Evolutionary conservation across 1,140 invertebrate genomes (phyloP).

Genomic region (Holotrichia oblita): DNA sequence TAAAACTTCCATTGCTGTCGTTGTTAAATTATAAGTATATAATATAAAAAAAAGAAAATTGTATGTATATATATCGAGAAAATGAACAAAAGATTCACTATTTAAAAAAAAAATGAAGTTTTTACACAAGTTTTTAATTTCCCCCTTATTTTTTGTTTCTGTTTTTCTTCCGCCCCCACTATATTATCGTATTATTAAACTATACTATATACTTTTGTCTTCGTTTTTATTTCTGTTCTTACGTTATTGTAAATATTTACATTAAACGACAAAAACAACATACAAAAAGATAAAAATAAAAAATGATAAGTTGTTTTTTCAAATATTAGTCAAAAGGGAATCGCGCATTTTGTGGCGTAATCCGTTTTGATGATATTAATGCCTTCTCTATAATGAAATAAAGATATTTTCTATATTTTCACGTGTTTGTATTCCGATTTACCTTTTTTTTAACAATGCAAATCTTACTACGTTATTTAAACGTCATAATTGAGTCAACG

Average conservation of each 20-base stretch:
- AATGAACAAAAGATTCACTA: neutral
- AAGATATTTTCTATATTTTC: conserved; percentile 44
- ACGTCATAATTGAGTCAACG: no score
- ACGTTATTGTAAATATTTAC: conserved; percentile 25
- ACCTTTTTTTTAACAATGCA: no score
- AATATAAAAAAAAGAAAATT: conserved; percentile 2
- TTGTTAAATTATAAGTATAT: conserved; percentile 43
- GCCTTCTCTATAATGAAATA: conserved; percentile 45
- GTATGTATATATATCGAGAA: conserved; percentile 16
- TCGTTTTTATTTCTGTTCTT: neutral
- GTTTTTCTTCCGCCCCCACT: neutral
- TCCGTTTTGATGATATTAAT: conserved; percentile 43
- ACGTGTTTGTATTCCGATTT: neutral
- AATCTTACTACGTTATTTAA: no score
- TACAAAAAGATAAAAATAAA: neutral
- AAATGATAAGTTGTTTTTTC: conserved; percentile 38
- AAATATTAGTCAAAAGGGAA: conserved; percentile 38
- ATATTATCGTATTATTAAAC: conserved; percentile 25
- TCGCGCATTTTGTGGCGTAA: neutral
- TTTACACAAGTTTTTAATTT: neutral
- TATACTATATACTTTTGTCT: neutral
- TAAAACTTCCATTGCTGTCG: conserved; percentile 35
- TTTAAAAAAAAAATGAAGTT: conserved; percentile 13
- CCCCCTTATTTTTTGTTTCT: neutral
- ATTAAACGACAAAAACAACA: conserved; percentile 38